Evolutionary conservation across 2,113 vertebrate genomes (phyloP).

Genomic region (Piaya cayana): DNA sequence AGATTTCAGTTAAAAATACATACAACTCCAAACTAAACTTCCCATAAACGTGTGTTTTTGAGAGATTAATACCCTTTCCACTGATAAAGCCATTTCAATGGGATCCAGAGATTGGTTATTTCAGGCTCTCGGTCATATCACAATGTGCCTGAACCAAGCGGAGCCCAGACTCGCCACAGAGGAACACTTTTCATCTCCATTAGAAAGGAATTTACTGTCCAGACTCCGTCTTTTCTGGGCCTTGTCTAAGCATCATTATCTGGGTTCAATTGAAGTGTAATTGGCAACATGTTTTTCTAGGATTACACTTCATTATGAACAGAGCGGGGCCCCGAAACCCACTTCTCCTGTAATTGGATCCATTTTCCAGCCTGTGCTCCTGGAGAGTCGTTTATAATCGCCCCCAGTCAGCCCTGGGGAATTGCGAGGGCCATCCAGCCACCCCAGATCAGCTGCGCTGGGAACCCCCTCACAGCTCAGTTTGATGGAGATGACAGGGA

Average conservation of each 20-base stretch:
- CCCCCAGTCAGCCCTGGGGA: neutral
- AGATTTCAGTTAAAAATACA: slow-evolving; percentile 33
- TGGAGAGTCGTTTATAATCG: neutral
- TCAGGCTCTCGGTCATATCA: slow-evolving; percentile 9
- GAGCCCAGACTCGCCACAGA: slow-evolving; percentile 7
- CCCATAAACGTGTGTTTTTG: slow-evolving; percentile 46
- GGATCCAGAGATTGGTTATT: slow-evolving; percentile 34
- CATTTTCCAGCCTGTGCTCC: slow-evolving; percentile 8
- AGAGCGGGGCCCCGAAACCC: neutral
- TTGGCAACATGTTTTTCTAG: slow-evolving; percentile 67
- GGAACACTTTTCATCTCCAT: slow-evolving; percentile 31
- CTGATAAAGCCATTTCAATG: slow-evolving; percentile 44
- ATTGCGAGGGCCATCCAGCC: neutral
- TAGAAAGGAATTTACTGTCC: slow-evolving; percentile 52
- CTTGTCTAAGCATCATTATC: slow-evolving; percentile 59
- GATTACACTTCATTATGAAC: slow-evolving; percentile 63
- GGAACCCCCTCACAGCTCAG: accelerated
- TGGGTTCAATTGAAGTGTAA: slow-evolving; percentile 69
- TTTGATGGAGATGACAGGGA: neutral
- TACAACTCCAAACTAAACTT: slow-evolving; percentile 27
- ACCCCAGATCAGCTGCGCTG: accelerated
- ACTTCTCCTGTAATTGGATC: slow-evolving; percentile 56
- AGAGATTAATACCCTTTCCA: slow-evolving; percentile 56
- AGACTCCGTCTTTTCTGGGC: slow-evolving; percentile 43
- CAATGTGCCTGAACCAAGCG: neutral